Evolutionary conservation across 2,888 invertebrate species (phyloP), one percentile per base, ranked within the genome.

Genomic region (Elysia crispata): DNA sequence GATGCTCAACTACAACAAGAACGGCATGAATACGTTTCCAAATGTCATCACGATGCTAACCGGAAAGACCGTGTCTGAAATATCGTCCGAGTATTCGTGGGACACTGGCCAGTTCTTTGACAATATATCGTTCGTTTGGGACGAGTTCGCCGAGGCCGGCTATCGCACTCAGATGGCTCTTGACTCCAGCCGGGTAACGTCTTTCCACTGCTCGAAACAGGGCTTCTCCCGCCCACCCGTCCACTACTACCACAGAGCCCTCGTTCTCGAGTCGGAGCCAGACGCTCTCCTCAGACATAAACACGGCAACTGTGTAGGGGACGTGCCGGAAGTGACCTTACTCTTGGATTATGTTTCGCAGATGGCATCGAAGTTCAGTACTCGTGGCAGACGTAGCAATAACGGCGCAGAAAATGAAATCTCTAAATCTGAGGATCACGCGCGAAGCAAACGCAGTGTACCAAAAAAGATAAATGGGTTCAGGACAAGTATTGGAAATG

Each of bases 141-240:
- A 67, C 31, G 70, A 77, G 28, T 77, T 70, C 49, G 67, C 18
- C 0, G 60, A 33, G 54, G 72, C 54, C 11, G 77, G 77, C 0
- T 77, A 70, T 60, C n/a, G 70, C 11, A 77, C 77, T 11, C 67
- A 31, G 5, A 1, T 72, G 6, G 18, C 25, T 0, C 30, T 77
- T 11, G 77, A 77, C 18, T 18, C 28, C 1, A 20, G 11, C 11
- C 18, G 15, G 15, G 25, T 77, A 0, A 62, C 77, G 6, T 69
- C 77, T 13, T 77, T 77, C 50, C 77, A 77, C 64, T 70, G 28
- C n/a, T 8, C 13, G 20, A 77, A 77, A 18, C 25, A 70, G n/a
- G 77, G 69, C 11, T 69, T 60, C 60, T 18, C 31, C n/a, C 54
- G 70, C n/a, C 28, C 70, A 8, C 77, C 77, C 13, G 70, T 62